Percentiles rank a stretch among this genome's conserved stretches.
Evolutionary conservation across 2,797 vertebrate species (phyloP).

Genomic region (Mareca strepera): DNA sequence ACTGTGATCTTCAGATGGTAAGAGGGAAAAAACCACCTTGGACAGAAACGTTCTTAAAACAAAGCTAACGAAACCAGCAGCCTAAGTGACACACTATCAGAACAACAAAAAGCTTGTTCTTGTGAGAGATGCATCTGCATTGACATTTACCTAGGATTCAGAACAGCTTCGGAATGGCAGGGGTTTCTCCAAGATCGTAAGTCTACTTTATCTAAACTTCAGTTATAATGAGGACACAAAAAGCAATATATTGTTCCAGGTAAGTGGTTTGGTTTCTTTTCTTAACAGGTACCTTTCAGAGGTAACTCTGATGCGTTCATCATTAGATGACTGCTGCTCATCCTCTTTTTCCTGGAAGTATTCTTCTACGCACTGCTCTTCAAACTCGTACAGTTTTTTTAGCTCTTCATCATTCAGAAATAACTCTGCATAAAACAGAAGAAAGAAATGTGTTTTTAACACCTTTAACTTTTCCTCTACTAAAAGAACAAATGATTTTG

Average conservation of each 20-base stretch:
- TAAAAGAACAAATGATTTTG: not conserved
- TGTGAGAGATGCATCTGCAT: not conserved
- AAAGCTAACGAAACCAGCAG: not conserved
- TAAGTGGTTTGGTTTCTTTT: not conserved
- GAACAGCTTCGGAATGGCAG: not conserved
- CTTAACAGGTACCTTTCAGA: conserved; percentile 87
- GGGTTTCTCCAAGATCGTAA: not conserved
- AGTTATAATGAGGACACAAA: not conserved
- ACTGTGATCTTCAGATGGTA: not conserved
- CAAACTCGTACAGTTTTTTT: conserved; percentile 94
- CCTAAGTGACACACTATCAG: not conserved
- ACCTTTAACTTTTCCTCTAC: not conserved
- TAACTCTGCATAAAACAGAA: conserved; percentile 83
- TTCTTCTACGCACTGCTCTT: conserved; percentile 96
- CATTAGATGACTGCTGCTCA: conserved; percentile 92
- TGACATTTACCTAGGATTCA: not conserved
- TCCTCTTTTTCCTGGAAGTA: conserved; percentile 96
- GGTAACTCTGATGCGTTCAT: conserved; percentile 95
- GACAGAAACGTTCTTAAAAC: not conserved
- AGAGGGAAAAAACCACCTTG: not conserved
- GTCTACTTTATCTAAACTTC: not conserved
- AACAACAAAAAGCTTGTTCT: not conserved
- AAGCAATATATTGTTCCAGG: not conserved
- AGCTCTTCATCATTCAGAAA: conserved; percentile 94
- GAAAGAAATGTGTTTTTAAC: not conserved